Percentiles rank a stretch among this genome's conserved stretches.
Evolutionary conservation across 2,888 invertebrate genomes (phyloP).

Genomic region (Serripes groenlandicus): DNA sequence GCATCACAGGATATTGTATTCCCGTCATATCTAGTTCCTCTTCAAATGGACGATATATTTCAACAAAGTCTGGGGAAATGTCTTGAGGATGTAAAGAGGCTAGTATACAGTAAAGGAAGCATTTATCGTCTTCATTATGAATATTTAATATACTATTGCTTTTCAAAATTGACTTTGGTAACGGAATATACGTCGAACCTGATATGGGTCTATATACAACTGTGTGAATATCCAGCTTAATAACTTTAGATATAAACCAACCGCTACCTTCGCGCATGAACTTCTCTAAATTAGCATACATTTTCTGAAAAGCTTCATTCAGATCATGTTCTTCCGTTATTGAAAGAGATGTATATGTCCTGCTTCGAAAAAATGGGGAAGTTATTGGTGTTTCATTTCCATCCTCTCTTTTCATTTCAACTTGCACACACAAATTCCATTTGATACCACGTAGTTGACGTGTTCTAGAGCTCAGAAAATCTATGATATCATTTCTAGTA

Average conservation of each 20-base stretch:
- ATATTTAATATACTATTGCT: conserved; percentile 36
- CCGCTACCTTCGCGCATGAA: conserved; percentile 36
- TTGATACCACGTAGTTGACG: conserved; percentile 29
- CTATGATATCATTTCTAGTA: conserved; percentile 8
- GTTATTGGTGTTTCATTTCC: conserved; percentile 16
- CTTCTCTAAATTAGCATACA: conserved; percentile 38
- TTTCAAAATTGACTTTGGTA: conserved; percentile 35
- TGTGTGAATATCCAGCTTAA: conserved; percentile 49
- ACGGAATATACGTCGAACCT: conserved; percentile 32
- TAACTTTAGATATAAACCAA: conserved; percentile 42
- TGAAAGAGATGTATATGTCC: conserved; percentile 26
- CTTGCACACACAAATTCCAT: conserved; percentile 54
- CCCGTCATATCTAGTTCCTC: conserved; percentile 23
- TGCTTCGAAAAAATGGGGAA: conserved; percentile 41
- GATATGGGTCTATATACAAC: conserved; percentile 35
- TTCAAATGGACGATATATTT: conserved; percentile 7
- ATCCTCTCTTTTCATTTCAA: conserved; percentile 51
- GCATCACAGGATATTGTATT: conserved; percentile 7
- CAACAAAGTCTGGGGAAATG: neutral
- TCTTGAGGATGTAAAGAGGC: conserved; percentile 21
- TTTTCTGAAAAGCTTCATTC: conserved; percentile 49
- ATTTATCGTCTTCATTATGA: conserved; percentile 40
- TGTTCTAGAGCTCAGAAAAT: conserved; percentile 10
- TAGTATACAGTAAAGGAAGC: conserved; percentile 39
- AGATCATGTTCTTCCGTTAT: conserved; percentile 28